Base-by-base conservation (phyloP, 2,113 vertebrate species). In the Thomomys bottae region DNA sequence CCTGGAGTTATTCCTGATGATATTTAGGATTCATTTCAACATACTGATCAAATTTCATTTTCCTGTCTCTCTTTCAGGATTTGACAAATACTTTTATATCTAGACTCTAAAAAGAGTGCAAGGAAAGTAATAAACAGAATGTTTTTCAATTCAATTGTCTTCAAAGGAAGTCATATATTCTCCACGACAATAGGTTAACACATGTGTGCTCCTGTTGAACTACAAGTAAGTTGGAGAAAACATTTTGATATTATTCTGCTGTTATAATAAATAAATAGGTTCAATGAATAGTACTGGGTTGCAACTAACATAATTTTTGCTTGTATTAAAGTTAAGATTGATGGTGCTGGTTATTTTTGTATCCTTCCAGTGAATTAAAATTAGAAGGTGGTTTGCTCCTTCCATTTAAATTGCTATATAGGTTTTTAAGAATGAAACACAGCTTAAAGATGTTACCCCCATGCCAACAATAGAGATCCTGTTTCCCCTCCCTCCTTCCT, bases 391-490 rank as follows among this genome's bases (percentile, higher is more conserved):
- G 73, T 26, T 67, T 75, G 23, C n/a, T 32, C n/a, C 12, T 87
- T 78, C 88, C 95, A 95, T 40, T 28, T 49, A 78, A 61, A 21
- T 0, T 45, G 23, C 40, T 40, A 40, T 10, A 42, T n/a, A n/a
- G n/a, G 49, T 26, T 54, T 54, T 89, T 63, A 77, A 79, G 83
- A 95, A 80, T 88, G 40, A 34, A 26, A 3, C 0, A 92, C 92
- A 32, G 42, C 59, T 92, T 95, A 92, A 82, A 73, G 54, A 84
- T 45, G 12, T 3, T 84, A 90, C 59, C 87, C 91, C n/a, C 73
- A 82, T 87, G 75, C 89, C 40, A 87, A 87, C 85, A 86, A 87
- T 88, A 94, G 88, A 57, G 28, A 95, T 96, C 78, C 77, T 92
- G 17, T 94, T 96, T 79, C 67, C 18, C 18, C 18, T 12, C 49